Base-by-base conservation (phyloP, 1,140 invertebrate species). In the Pogonomyrmex californicus region DNA sequence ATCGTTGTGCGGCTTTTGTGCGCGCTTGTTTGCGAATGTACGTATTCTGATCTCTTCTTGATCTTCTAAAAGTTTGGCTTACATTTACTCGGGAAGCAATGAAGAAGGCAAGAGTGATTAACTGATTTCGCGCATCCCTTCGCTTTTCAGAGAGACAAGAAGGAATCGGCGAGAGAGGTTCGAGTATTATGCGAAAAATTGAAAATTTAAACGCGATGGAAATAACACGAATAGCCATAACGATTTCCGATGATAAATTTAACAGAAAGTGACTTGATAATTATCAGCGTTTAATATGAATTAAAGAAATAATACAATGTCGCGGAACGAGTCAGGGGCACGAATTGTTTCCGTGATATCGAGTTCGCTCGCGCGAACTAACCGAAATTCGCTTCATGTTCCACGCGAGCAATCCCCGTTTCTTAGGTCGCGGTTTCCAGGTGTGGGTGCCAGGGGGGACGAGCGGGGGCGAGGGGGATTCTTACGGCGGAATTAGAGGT, bases 401-500 rank as follows among this genome's bases (percentile, higher is more conserved):
- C 56, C 23, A 36, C 10, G 56, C n/a, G 14, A 1, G 14, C 49
- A 47, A 83, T 49, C 14, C 33, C 10, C 10, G 12, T 62, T 79
- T 62, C 68, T 73, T 83, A 56, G 38, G 9, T 41, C 47, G 33
- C 4, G 77, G 47, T 68, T 81, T 54, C 30, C 77, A n/a, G n/a
- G 47, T 4, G 23, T 23, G 23, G 23, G 23, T 23, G 7, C 17
- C 23, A 30, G 33, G 36, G 51, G 38, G 49, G 54, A 38, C 1
- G 49, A 56, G 51, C 17, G 30, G 14, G 6, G 33, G 60, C 33
- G 49, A 44, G 56, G 23, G 44, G 56, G 51, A 81, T 86, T 23
- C 66, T 73, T 77, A 66, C 56, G 71, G 3, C 36, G 41, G 65
- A 87, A 82, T 83, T 83, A 71, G 76, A 70, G 44, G 41, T 44